These are phyloP conservation scores for Notiomystis cincta DNA, from an alignment of 2,113 vertebrate genomes.

Conservation along the genomic window DNA sequence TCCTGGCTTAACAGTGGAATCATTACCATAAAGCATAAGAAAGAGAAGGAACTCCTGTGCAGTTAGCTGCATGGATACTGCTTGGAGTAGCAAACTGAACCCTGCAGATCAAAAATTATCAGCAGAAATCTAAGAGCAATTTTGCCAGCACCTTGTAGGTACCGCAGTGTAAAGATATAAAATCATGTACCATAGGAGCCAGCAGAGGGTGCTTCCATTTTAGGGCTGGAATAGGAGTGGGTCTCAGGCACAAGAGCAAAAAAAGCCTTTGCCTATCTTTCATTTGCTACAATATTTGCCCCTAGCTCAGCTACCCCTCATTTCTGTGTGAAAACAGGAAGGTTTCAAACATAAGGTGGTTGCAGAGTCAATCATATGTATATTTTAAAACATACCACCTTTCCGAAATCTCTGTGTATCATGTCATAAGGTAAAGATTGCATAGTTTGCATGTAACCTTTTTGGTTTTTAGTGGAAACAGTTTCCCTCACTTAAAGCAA, in stretches of 20 bases:
- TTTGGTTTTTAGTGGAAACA: background rate
- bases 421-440: background rate
- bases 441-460: background rate
- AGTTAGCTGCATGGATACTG: background rate
- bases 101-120: background rate
- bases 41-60: background rate
- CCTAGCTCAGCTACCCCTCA: background rate
- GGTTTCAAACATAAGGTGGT: background rate
- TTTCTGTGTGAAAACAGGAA: background rate
- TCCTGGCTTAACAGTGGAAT: background rate
- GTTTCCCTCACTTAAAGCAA: background rate
- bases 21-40: background rate
- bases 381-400: background rate
- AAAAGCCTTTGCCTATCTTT: background rate
- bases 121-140: background rate
- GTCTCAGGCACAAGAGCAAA: background rate
- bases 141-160: background rate
- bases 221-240: conserved; percentile 20
- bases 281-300: background rate
- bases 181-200: conserved; percentile 38
- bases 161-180: background rate
- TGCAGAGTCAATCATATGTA: background rate
- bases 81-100: background rate
- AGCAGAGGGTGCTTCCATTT: conserved; percentile 70
- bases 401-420: background rate